A percentile compares a stretch with the other conserved stretches of the same genome.
phyloP scores from a whole-genome alignment of 2,113 vertebrate genomes.

The Orthonyx spaldingii region DNA sequence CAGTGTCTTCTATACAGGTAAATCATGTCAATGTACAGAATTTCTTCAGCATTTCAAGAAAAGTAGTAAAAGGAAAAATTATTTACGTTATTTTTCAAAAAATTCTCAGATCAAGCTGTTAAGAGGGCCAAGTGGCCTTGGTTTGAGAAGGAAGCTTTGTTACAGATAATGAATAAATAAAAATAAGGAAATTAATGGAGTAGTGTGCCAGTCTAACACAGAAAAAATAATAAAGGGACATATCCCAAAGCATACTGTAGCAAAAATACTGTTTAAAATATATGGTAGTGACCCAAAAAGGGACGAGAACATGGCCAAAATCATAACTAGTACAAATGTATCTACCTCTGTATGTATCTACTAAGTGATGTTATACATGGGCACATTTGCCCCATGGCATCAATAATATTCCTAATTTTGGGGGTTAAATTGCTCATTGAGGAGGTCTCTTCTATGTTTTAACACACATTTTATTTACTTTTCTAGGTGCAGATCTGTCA shows the following conservation, averaged over 20 bases:
- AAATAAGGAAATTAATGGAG: background rate
- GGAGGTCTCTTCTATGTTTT: background rate
- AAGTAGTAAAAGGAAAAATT: background rate
- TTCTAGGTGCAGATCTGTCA: background rate
- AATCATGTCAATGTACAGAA: background rate
- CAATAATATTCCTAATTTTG: background rate
- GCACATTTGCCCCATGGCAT: background rate
- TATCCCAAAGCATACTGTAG: background rate
- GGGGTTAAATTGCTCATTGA: background rate
- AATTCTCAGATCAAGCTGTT: background rate
- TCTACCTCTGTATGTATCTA: background rate
- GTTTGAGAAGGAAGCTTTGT: background rate
- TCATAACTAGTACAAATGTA: background rate
- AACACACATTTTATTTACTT: background rate
- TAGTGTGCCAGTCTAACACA: background rate
- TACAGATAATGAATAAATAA: background rate
- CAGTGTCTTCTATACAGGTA: background rate
- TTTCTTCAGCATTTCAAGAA: background rate
- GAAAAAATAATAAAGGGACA: background rate
- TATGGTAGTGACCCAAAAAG: background rate
- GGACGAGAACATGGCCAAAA: background rate
- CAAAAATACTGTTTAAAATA: background rate
- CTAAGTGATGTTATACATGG: background rate
- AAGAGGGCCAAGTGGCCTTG: background rate
- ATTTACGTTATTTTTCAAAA: background rate